Evolutionary conservation across 35 echinoderm and acorn worm genomes (phyloP).

Genomic region (Holothuria glaberrima): DNA sequence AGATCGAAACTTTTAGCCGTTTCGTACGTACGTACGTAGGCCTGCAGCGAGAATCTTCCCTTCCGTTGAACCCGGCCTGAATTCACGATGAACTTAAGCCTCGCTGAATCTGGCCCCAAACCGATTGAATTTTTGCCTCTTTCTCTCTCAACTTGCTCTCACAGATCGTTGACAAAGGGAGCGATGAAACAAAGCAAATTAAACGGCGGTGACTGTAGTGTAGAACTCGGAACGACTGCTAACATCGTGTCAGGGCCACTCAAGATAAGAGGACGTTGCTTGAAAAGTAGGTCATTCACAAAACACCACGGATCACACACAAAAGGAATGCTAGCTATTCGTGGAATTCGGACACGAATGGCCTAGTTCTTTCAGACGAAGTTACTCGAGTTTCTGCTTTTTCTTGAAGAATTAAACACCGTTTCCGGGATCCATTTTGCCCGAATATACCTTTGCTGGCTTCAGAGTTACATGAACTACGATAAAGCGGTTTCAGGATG

Average conservation of each 20-base stretch:
- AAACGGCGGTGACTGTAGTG: conserved; percentile 33
- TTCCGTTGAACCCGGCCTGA: background rate
- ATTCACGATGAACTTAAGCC: conserved; percentile 26
- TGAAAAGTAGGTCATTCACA: conserved; percentile 62
- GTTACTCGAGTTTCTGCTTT: background rate
- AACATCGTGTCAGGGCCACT: conserved; percentile 43
- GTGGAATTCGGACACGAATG: conserved; percentile 61
- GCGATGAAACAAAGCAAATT: conserved; percentile 50
- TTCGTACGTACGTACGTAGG: no score
- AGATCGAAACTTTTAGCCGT: no score
- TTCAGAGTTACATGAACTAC: conserved; percentile 6
- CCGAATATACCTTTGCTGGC: background rate
- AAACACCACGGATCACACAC: conserved; percentile 59
- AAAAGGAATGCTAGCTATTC: conserved; percentile 65
- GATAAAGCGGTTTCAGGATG: background rate
- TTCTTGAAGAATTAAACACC: background rate
- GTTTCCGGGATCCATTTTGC: background rate
- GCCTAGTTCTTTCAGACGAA: conserved; percentile 40
- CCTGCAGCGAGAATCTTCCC: background rate
- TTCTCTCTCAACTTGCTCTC: background rate
- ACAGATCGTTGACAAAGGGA: conserved; percentile 31
- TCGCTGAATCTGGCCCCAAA: conserved; percentile 22
- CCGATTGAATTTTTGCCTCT: conserved; percentile 11
- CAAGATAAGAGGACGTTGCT: conserved; percentile 20
- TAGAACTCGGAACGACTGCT: conserved; percentile 36